A percentile compares a stretch with the other conserved stretches of the same genome.
Conservation (phyloP, 1,140 invertebrate species). For the Camponotus vicinus region DNA sequence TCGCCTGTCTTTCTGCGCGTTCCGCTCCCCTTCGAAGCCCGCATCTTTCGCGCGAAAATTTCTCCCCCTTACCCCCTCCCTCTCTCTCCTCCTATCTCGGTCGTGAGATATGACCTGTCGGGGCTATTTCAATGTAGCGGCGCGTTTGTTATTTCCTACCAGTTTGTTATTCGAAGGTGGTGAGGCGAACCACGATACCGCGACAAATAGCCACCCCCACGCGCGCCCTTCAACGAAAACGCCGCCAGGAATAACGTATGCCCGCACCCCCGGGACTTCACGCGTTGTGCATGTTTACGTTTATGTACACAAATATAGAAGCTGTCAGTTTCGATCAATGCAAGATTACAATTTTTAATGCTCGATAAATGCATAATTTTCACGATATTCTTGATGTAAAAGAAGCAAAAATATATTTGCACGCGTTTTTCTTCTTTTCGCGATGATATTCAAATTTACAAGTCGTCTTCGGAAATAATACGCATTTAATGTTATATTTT, state of each 20-base stretch:
- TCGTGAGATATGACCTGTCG: slow-evolving; percentile 82
- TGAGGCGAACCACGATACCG: slow-evolving; percentile 61
- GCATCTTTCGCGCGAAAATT: neutral
- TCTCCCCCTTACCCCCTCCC: slow-evolving; percentile 1
- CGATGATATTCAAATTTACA: neutral
- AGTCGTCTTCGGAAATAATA: neutral
- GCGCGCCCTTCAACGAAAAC: slow-evolving; percentile 20
- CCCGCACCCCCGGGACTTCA: slow-evolving; percentile 1
- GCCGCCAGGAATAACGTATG: slow-evolving; percentile 61
- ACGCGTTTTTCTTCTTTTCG: neutral
- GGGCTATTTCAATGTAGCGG: slow-evolving; percentile 85
- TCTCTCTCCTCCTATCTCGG: slow-evolving; percentile 31
- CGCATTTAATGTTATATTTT: neutral
- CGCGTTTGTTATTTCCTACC: slow-evolving; percentile 85
- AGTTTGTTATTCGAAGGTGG: slow-evolving; percentile 81
- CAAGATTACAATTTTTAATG: neutral
- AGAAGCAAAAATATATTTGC: slow-evolving; percentile 17
- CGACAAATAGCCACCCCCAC: slow-evolving; percentile 75
- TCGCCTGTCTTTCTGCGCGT: slow-evolving; percentile 30
- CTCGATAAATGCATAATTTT: neutral
- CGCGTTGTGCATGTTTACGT: neutral
- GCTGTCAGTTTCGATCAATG: neutral
- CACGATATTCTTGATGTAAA: neutral
- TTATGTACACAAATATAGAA: neutral
- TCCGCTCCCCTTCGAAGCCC: slow-evolving; percentile 22